Evolutionary conservation across 2,113 vertebrate genomes (phyloP).

Genomic region (Diphyllodes magnificus): DNA sequence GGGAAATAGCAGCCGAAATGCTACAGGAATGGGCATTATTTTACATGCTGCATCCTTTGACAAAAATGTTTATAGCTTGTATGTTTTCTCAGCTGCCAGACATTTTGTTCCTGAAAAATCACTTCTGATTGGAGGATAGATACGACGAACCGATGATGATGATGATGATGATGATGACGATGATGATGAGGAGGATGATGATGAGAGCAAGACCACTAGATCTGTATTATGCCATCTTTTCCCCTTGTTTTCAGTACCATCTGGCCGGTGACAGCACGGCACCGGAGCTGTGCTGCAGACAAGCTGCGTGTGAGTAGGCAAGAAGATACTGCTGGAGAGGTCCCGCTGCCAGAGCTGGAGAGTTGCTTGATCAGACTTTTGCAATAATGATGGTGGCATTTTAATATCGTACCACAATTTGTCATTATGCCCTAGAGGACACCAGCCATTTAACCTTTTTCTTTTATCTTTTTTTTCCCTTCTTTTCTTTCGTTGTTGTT

Average conservation of each 20-base stretch:
- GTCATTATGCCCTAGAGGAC: conserved; percentile 58
- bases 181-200: conserved; percentile 13
- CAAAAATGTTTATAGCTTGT: conserved; percentile 73
- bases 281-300: conserved; percentile 52
- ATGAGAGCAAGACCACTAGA: conserved; percentile 67
- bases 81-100: conserved; percentile 73
- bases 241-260: conserved; percentile 31
- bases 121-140: conserved; percentile 58
- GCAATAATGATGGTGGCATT: conserved; percentile 63
- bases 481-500: conserved; percentile 40
- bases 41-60: conserved; percentile 68
- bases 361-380: conserved; percentile 57
- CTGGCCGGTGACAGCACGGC: conserved; percentile 49
- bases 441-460: conserved; percentile 64
- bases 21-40: conserved; percentile 72
- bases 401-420: conserved; percentile 45
- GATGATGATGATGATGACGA: background rate
- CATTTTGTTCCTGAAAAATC: conserved; percentile 65
- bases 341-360: conserved; percentile 35
- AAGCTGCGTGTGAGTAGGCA: conserved; percentile 55
- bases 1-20: conserved; percentile 58
- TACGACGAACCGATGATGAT: conserved; percentile 49
- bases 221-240: conserved; percentile 47
- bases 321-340: conserved; percentile 57
- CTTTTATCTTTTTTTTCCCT: conserved; percentile 39